Evolutionary conservation across 2,888 invertebrate species (phyloP).

Genomic region (Zygothrica quintamaculata): DNA sequence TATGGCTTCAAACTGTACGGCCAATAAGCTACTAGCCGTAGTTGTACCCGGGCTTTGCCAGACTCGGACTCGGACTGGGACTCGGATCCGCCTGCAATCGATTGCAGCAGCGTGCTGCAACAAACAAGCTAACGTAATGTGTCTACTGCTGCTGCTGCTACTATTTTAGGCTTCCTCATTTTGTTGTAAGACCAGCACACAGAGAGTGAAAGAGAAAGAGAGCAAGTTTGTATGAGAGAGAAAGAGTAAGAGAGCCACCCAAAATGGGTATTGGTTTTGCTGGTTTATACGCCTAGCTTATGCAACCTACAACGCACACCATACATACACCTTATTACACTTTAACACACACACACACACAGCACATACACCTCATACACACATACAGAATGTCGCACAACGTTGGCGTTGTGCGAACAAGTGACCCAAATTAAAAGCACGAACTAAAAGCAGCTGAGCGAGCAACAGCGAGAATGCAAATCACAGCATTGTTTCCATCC

Average conservation of each 20-base stretch:
- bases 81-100: slow-evolving; percentile 41
- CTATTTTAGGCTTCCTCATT: slow-evolving; percentile 79
- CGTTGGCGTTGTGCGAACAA: slow-evolving; percentile 44
- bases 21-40: slow-evolving; percentile 27
- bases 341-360: too few relatives aligned
- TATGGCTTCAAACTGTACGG: slow-evolving; percentile 69
- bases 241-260: slow-evolving; percentile 30
- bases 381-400: too few relatives aligned
- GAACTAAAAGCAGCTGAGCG: slow-evolving; percentile 13
- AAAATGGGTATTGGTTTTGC: slow-evolving; percentile 31
- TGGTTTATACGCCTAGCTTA: slow-evolving; percentile 39
- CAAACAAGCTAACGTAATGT: slow-evolving; percentile 26
- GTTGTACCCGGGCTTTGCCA: neutral
- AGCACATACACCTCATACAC: too few relatives aligned
- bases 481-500: slow-evolving; percentile 45
- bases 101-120: slow-evolving; percentile 34
- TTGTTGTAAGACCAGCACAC: slow-evolving; percentile 51
- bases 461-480: slow-evolving; percentile 36
- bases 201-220: too few relatives aligned
- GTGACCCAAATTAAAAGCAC: slow-evolving; percentile 51
- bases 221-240: too few relatives aligned
- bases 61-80: neutral
- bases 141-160: slow-evolving; percentile 29
- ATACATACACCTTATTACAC: too few relatives aligned
- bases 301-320: slow-evolving; percentile 39